Evolutionary conservation across 2,888 invertebrate genomes (phyloP), one percentile per base, ranked within the genome.

Genomic region (Dione juno): DNA sequence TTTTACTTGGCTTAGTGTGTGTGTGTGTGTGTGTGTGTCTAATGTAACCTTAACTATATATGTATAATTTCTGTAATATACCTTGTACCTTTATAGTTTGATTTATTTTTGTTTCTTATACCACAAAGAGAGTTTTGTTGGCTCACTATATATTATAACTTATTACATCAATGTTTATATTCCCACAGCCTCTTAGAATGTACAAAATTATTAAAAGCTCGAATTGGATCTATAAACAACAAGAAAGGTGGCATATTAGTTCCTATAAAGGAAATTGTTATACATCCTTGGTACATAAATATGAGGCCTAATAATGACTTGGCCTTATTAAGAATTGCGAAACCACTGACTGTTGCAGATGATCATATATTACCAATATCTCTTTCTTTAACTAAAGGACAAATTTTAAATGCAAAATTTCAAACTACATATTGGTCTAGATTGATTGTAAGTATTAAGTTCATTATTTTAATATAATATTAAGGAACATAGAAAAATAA

Each of bases 361-460:
- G 37, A 57, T 0, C 67, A 75, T 28, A 76, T 90, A 16, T 78
- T 78, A 61, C 88, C 90, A 0, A 87, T 91, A 16, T 70, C 75
- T 0, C 72, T 91, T 9, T 83, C 90, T 0, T 78, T 71, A 3
- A 72, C 80, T 1, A 78, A 73, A 5, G 84, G 81, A 0, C 81
- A 79, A 14, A 79, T 89, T 7, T 50, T 84, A 9, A 84, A 81
- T n/a, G 87, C 84, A 0, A 88, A 86, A 67, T 90, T 90, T 71
- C 73, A 88, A 74, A 81, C 85, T 0, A 84, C 85, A 0, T 92
- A 92, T 69, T 92, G 92, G 92, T 87, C 92, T 0, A 84, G 89
- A 52, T 77, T 92, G 41, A 80, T 92, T 73, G 92, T 92, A 74
- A 89, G 92, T 88, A n/a, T 37, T 16, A n/a, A 35, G 6, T 21